These are phyloP conservation scores for Oophaga sylvatica DNA, from an alignment of 2,797 vertebrate species.

Conservation along the genomic window DNA sequence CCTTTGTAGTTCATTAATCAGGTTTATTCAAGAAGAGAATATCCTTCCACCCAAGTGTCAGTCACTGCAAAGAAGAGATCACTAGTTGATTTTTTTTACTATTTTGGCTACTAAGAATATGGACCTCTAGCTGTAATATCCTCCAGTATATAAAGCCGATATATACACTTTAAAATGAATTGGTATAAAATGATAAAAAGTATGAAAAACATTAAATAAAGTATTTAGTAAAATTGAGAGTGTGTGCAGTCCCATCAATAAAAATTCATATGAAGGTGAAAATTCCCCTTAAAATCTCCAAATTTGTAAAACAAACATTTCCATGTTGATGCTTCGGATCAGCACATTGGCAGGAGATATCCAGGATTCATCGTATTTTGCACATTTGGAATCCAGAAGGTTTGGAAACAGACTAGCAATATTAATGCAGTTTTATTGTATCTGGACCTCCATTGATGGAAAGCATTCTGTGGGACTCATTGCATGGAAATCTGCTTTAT, in stretches of 20 bases:
- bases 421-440: conserved; percentile 12
- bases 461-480: not conserved
- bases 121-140: too few relatives aligned
- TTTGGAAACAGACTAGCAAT: not conserved
- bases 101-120: too few relatives aligned
- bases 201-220: not conserved
- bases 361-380: not conserved
- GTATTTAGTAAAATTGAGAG: not conserved
- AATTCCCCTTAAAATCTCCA: not conserved
- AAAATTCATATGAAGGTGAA: not conserved
- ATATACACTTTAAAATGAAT: not conserved
- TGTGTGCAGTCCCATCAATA: not conserved
- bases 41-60: too few relatives aligned
- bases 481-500: not conserved
- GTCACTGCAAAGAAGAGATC: too few relatives aligned
- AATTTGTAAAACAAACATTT: conserved; percentile 10
- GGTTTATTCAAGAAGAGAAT: too few relatives aligned
- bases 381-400: conserved; percentile 7
- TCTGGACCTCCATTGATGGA: conserved; percentile 18
- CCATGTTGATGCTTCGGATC: not conserved
- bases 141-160: too few relatives aligned
- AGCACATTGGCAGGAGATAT: not conserved
- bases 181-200: not conserved
- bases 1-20: too few relatives aligned
- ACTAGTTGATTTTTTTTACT: too few relatives aligned